phyloP scores from a whole-genome alignment of 2,797 vertebrate genomes.

The Macropodus opercularis region DNA sequence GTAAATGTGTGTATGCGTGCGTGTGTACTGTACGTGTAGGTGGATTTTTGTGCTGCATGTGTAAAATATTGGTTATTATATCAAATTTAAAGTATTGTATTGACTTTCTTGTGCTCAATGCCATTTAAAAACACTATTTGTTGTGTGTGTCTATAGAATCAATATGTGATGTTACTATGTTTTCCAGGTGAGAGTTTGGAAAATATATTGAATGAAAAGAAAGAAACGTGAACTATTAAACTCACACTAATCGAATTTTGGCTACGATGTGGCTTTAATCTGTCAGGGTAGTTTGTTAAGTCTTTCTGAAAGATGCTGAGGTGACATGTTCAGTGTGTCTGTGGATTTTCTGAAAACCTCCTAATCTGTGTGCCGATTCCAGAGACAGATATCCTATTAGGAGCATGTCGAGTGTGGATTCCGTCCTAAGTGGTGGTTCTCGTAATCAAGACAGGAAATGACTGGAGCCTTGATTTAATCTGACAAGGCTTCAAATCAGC shows the following conservation, averaged over 20 bases:
- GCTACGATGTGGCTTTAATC: constrained; percentile 8
- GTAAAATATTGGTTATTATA: too few species aligned
- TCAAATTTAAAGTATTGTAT: too few species aligned
- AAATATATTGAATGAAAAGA: background rate
- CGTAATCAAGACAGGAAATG: constrained; percentile 68
- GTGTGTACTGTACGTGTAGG: too few species aligned
- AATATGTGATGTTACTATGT: background rate
- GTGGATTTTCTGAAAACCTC: constrained; percentile 48
- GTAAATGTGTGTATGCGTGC: too few species aligned
- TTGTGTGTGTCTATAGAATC: background rate
- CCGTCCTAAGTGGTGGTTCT: constrained; percentile 64
- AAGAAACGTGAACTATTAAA: constrained; percentile 6
- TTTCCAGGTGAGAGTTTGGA: background rate
- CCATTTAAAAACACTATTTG: too few species aligned
- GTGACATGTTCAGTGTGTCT: constrained; percentile 38
- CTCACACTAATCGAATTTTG: background rate
- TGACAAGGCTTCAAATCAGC: constrained; percentile 79
- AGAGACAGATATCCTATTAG: constrained; percentile 61
- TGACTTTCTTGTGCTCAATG: background rate
- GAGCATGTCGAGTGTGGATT: constrained; percentile 42
- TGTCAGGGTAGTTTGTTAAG: constrained; percentile 28
- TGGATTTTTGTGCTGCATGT: too few species aligned
- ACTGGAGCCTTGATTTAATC: constrained; percentile 70
- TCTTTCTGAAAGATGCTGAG: constrained; percentile 25
- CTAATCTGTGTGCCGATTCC: constrained; percentile 49